A percentile compares a stretch with the other conserved stretches of the same genome.
These are phyloP conservation scores for Hemiprocne comata DNA, from an alignment of 2,113 vertebrate genomes.

Conservation along the genomic window DNA sequence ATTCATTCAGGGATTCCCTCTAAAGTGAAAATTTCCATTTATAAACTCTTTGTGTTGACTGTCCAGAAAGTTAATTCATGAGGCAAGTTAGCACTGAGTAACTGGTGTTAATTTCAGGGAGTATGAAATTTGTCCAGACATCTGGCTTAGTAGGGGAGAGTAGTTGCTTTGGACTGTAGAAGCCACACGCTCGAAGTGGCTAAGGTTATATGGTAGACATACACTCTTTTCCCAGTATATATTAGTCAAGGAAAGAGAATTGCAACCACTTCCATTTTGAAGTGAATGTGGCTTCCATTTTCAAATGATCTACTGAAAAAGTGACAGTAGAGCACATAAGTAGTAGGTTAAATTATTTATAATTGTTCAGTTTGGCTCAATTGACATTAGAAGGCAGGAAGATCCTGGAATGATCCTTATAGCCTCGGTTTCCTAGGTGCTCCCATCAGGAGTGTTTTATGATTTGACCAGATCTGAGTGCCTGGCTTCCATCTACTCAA, in stretches of 20 bases:
- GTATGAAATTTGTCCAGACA: not conserved
- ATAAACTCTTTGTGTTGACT: not conserved
- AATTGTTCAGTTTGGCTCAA: not conserved
- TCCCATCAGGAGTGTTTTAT: not conserved
- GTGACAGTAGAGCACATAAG: not conserved
- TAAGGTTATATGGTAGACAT: not conserved
- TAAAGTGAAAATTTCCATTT: not conserved
- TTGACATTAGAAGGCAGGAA: not conserved
- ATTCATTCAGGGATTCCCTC: not conserved
- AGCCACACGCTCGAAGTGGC: not conserved
- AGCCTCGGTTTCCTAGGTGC: fast-evolving
- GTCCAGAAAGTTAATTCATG: not conserved
- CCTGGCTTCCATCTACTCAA: not conserved
- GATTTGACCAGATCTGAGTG: not conserved
- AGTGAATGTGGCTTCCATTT: not conserved
- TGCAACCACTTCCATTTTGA: not conserved
- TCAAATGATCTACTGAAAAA: not conserved
- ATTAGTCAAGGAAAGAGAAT: not conserved
- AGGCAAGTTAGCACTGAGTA: not conserved
- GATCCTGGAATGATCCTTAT: not conserved
- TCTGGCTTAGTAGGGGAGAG: not conserved
- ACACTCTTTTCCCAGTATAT: not conserved
- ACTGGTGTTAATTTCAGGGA: not conserved
- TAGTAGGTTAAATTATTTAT: not conserved
- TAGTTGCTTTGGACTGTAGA: not conserved